Evolutionary conservation across 2,888 invertebrate genomes (phyloP).

Genomic region (Callinectes sapidus): DNA sequence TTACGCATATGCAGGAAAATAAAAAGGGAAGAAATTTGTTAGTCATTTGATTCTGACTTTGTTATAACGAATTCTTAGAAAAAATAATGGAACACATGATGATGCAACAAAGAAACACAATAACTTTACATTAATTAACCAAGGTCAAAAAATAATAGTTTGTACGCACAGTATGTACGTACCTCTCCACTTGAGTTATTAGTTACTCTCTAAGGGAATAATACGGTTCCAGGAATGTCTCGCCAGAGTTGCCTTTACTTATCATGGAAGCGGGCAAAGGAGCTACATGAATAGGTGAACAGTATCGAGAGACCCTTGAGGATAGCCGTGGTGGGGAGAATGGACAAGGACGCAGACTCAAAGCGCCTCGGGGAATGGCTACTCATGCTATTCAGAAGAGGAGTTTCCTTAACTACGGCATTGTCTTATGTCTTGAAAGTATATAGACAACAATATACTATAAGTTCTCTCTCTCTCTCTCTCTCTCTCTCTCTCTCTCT

Average conservation of each 20-base stretch:
- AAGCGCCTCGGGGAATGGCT: not conserved
- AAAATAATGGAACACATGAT: no score
- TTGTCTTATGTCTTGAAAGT: not conserved
- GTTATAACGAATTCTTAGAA: no score
- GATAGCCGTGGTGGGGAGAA: not conserved
- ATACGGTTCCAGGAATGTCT: not conserved
- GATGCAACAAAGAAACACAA: no score
- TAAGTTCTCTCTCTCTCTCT: not conserved
- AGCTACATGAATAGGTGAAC: not conserved
- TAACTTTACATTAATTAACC: no score
- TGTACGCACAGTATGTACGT: no score
- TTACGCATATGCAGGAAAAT: not conserved
- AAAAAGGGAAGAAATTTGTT: no score
- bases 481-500: not conserved
- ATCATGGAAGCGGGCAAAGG: not conserved
- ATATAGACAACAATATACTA: not conserved
- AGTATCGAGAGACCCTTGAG: no score
- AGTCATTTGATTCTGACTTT: no score
- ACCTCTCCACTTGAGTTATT: no score
- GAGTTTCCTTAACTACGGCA: not conserved
- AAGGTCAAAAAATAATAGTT: no score
- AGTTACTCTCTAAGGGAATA: no score
- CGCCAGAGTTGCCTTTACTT: not conserved
- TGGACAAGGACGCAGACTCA: not conserved
- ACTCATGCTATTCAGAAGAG: not conserved